Evolutionary conservation across 1,140 invertebrate genomes (phyloP), one percentile per base, ranked within the genome.

Genomic region (Belonocnema kinseyi): DNA sequence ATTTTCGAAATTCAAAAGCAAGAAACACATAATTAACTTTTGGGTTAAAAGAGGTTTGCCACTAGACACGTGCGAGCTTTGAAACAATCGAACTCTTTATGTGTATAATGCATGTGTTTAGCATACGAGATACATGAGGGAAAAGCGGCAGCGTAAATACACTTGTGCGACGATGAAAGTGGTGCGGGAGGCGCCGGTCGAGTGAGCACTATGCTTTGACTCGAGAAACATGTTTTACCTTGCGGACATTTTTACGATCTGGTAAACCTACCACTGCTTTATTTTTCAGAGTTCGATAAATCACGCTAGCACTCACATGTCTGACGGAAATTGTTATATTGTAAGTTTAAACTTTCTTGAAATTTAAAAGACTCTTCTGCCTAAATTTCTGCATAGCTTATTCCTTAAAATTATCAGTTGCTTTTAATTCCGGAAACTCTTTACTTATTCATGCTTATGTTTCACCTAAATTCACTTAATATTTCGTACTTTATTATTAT

Each of bases 261-360:
- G 61, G 61, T 66, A 66, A 66, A 66, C 61, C 61, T 66, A 66
- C 61, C 61, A 66, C 61, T 66, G 61, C 61, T 66, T 66, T 66
- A 66, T 66, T 66, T 66, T 66, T 46, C 61, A 66, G 61, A 14
- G 26, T 66, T 66, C 61, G 61, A 4, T 66, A 66, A 66, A 66
- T 66, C 61, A 40, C 33, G 61, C 61, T 14, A 5, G 13, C n/a
- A 66, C 61, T 66, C 14, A 66, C 16, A 66, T 40, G 17, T 66
- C 10, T 33, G 40, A 66, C 16, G 61, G 40, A 66, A 40, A 66
- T 66, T 66, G 61, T 26, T n/a, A 66, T 46, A 40, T 66, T 40
- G 14, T 54, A 54, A 54, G 17, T 7, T 12, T 54, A 10, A n/a
- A 54, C 54, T 19, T 56, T 19, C 53, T 17, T 17, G 4, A 17